Percentiles rank a stretch among this genome's conserved stretches.
These are phyloP conservation scores for Rhabdomys dilectus DNA, from an alignment of 2,113 vertebrate species.

Conservation along the genomic window DNA sequence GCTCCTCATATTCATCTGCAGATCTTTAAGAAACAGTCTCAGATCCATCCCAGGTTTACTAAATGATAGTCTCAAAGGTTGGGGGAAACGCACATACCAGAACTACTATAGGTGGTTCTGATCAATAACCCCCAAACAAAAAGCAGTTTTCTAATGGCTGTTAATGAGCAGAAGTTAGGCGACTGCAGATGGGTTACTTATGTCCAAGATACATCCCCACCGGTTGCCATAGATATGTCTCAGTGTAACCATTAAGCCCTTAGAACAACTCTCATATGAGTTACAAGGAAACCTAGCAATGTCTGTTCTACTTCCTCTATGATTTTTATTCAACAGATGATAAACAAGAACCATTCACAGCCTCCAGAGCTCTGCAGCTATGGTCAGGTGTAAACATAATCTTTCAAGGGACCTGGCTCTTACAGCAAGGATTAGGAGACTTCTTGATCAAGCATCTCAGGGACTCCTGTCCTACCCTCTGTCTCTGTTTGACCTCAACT, in stretches of 20 bases:
- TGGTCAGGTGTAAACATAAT: too few species aligned
- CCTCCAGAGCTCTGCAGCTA: neutral
- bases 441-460: neutral
- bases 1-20: neutral
- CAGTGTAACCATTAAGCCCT: neutral
- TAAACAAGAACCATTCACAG: neutral
- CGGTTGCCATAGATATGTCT: neutral
- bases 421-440: neutral
- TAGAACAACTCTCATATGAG: neutral
- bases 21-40: neutral
- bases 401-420: neutral
- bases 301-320: neutral
- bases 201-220: neutral
- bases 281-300: neutral
- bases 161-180: neutral
- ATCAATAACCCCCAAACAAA: neutral
- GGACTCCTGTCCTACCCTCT: neutral
- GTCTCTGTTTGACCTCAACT: neutral
- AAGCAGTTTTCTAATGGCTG: neutral
- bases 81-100: neutral
- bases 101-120: neutral
- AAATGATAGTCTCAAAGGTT: neutral
- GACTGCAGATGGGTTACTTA: neutral
- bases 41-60: too few species aligned
- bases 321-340: neutral